Base-by-base conservation (phyloP, 2,888 invertebrate species). In the Pocota personata region DNA sequence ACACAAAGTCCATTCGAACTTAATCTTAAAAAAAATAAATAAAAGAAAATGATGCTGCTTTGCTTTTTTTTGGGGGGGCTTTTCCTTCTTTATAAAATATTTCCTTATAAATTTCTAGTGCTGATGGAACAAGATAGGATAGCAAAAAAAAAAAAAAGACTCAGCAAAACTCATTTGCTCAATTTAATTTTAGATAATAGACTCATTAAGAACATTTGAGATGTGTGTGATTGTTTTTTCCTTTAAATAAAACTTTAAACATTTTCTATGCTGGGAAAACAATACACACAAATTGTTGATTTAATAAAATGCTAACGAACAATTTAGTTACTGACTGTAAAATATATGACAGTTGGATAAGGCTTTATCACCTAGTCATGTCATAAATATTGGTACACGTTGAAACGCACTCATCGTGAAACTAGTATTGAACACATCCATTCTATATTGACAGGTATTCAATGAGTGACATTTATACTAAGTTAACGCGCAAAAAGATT, bases 1-100 rank as follows among this genome's bases (percentile, higher is more conserved):
- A 76, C 57, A 57, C 37, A 73, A 66, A 78, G 72, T 78, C 78
- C 66, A 72, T 78, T 82, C 78, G 66, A 66, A 77, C 46, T 72
- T 66, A 78, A 82, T 78, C 72, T 66, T 46, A 52, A 82, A 82
- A 50, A 66, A 78, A 77, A 72, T 72, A 77, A 77, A 82, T 77
- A 82, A 80, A 78, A 52, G 32, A 40, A 67, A 76, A 24, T 19
- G 12, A 8, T 50, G 66, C 12, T 27, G 32, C 19, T 43, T 37
- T 48, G 0, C 5, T 58, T 12, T 2, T 24, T 7, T 1, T 24
- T 21, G 21, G 48, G 21, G 48, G 21, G 19, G 14, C n/a, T n/a
- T 27, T 24, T 55, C 30, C 43, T 30, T 46, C 46, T 7, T 32
- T 19, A 32, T 48, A 64, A 62, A 48, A 35, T 21, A 35, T 48